phyloP scores from a whole-genome alignment of 2,888 invertebrate species.

The Coecobrya sp. region DNA sequence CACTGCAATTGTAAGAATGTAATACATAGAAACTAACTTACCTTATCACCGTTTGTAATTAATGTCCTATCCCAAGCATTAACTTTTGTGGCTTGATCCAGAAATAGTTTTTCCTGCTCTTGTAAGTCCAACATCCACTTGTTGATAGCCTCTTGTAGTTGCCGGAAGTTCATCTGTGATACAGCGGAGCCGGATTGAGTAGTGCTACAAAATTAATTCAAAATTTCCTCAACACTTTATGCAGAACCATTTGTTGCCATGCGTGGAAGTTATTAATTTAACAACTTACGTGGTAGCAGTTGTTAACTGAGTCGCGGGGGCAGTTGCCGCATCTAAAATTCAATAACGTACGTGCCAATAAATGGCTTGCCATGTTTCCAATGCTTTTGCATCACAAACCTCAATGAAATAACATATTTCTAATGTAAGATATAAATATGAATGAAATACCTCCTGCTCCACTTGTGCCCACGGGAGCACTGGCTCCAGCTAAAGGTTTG shows the following conservation, averaged over 20 bases:
- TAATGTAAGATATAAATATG: too few relatives aligned
- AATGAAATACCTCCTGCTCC: neutral
- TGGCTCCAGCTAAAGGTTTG: neutral
- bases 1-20: neutral
- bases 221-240: too few relatives aligned
- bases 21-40: slow-evolving; percentile 87
- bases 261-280: too few relatives aligned
- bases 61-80: slow-evolving; percentile 98
- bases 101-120: slow-evolving; percentile 97
- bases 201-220: slow-evolving; percentile 86
- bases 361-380: neutral
- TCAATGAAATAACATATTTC: too few relatives aligned
- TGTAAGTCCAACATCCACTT: slow-evolving; percentile 98
- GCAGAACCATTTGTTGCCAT: too few relatives aligned
- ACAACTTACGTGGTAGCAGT: slow-evolving; percentile 83
- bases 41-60: slow-evolving; percentile 97
- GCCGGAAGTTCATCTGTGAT: slow-evolving; percentile 91
- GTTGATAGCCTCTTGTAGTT: slow-evolving; percentile 96
- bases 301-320: neutral
- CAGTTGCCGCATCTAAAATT: neutral
- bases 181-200: slow-evolving; percentile 60
- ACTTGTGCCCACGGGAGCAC: neutral
- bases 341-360: neutral
- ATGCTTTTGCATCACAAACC: neutral
- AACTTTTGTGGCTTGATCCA: slow-evolving; percentile 97